Percentiles rank a stretch among this genome's conserved stretches.
Conservation (phyloP, 2,113 vertebrate species). For the Crocuta crocuta region DNA sequence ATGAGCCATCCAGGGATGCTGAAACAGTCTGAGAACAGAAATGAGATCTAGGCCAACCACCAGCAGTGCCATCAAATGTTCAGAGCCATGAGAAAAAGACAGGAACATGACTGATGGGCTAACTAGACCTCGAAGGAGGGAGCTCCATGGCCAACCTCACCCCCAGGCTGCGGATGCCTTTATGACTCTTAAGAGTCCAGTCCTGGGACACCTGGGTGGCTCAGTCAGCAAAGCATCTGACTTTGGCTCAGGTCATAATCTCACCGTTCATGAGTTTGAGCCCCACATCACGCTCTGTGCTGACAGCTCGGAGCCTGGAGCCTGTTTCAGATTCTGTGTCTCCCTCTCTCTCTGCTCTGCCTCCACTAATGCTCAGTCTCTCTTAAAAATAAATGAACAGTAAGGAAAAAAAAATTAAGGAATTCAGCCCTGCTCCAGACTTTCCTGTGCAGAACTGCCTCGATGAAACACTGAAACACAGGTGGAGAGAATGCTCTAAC, state of each 20-base stretch:
- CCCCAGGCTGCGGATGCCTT: neutral
- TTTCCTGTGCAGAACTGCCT: neutral
- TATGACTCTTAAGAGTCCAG: neutral
- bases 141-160: accelerated
- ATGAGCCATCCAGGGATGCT: neutral
- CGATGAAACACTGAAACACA: neutral
- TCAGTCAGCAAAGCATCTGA: too few relatives aligned
- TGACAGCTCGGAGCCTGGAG: too few relatives aligned
- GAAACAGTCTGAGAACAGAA: neutral
- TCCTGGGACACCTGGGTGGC: neutral
- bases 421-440: neutral
- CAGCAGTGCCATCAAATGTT: neutral
- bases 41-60: neutral
- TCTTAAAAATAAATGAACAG: too few relatives aligned
- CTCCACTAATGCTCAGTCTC: too few relatives aligned
- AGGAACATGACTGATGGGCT: neutral
- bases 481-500: neutral
- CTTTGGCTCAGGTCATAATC: too few relatives aligned
- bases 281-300: too few relatives aligned
- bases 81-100: neutral
- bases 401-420: too few relatives aligned
- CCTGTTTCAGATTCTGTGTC: too few relatives aligned
- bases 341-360: too few relatives aligned
- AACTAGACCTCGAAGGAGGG: accelerated
- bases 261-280: too few relatives aligned